A percentile compares a stretch with the other conserved stretches of the same genome.
These are phyloP conservation scores for Carcinoscorpius rotundicauda DNA, from an alignment of 1,140 invertebrate species.

Conservation along the genomic window DNA sequence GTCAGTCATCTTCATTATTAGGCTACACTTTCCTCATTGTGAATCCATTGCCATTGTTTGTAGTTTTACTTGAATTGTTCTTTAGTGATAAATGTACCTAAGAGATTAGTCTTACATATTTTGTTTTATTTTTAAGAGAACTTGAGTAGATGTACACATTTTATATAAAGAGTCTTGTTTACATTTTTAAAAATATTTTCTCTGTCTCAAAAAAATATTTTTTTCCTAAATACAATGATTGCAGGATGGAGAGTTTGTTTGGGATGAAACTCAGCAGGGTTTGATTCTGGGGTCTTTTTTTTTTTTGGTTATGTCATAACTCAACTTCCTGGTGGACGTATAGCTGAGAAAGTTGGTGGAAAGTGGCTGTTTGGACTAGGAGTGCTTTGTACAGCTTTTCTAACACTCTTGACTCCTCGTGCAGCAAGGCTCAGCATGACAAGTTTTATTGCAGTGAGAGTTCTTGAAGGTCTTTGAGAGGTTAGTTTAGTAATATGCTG, in stretches of 20 bases:
- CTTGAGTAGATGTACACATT: no score
- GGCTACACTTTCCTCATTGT: no score
- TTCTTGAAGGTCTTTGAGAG: conserved; percentile 80
- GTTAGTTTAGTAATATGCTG: conserved; percentile 34
- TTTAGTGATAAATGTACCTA: no score
- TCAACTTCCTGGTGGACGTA: conserved; percentile 63
- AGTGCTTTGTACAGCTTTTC: conserved; percentile 60
- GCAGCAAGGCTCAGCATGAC: conserved; percentile 43
- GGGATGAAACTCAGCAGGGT: conserved; percentile 20
- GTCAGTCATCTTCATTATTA: no score
- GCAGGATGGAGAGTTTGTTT: conserved; percentile 20
- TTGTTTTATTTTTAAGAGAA: no score
- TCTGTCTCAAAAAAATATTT: no score
- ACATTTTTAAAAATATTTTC: no score
- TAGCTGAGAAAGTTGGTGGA: conserved; percentile 63
- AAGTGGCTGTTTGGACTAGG: conserved; percentile 75
- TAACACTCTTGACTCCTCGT: conserved; percentile 53
- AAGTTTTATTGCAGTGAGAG: conserved; percentile 55
- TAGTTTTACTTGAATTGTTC: no score
- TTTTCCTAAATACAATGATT: neutral
- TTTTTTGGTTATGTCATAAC: conserved; percentile 75
- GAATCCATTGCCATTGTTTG: no score
- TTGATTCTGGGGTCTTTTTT: conserved; percentile 65
- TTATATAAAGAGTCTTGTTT: no score
- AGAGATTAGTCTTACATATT: no score